Evolutionary conservation across 2,797 vertebrate genomes (phyloP), one percentile per base, ranked within the genome.

Genomic region (Hypotaenidia okinawae): DNA sequence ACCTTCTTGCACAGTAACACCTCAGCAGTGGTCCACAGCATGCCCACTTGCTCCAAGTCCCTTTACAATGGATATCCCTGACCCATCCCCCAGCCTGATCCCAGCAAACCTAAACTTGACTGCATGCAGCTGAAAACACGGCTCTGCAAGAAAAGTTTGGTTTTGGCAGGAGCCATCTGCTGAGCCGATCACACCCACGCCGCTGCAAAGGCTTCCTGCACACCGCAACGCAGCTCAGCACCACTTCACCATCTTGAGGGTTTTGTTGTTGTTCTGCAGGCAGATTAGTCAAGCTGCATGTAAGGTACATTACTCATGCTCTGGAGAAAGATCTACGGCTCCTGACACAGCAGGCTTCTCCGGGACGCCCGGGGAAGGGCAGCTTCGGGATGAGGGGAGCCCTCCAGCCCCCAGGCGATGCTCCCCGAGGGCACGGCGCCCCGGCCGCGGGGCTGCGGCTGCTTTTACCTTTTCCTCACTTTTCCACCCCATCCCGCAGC

Each of bases 401-500:
- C 13, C 59, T 18, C 63, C 25, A 18, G 8, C 21, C 37, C 30
- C 33, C 22, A 23, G 47, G 69, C 8, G 35, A 43, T 14, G 66
- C 28, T 43, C 15, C 35, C 58, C 47, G 15, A 10, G 5, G 25
- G 5, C 64, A 41, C 58, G 37, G 1, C 3, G 2, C 67, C 18
- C n/a, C 2, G 23, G 4, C 52, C 25, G 6, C 1, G 5, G 45
- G n/a, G 16, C 28, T 22, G 10, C 7, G 2, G 5, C 16, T 3
- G 27, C 2, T 63, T 32, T 23, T 14, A 16, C 7, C 11, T 28
- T 27, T 22, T 19, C 41, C 37, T 51, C 25, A 4, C 18, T 30
- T 37, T 37, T 16, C 14, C 57, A 2, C 17, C 30, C 17, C 39
- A 5, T 3, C 15, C 35, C 37, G 1, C 28, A 49, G 70, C 41